Evolutionary conservation across 2,113 vertebrate genomes (phyloP).

Genomic region (Poecile atricapillus): DNA sequence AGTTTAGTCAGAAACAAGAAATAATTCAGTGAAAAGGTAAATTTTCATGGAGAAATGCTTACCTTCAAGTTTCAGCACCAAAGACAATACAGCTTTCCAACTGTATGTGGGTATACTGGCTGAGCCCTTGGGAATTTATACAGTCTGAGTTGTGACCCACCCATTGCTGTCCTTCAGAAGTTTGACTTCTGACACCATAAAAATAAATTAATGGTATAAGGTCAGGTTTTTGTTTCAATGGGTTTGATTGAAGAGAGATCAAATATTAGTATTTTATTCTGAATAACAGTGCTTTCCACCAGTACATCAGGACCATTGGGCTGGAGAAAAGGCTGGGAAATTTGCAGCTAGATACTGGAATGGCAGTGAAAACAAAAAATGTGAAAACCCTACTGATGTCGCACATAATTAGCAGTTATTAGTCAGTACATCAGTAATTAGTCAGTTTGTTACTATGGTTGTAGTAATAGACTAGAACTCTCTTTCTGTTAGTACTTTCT

Average conservation of each 20-base stretch:
- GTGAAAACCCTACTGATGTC: neutral
- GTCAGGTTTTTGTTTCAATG: neutral
- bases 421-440: neutral
- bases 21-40: neutral
- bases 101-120: neutral
- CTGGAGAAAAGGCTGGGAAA: neutral
- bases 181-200: slow-evolving; percentile 8
- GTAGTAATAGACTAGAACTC: neutral
- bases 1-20: neutral
- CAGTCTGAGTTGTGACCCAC: neutral
- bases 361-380: neutral
- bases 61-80: slow-evolving; percentile 24
- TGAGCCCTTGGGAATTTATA: slow-evolving; percentile 26
- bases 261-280: slow-evolving; percentile 10
- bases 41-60: neutral
- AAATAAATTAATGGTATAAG: slow-evolving; percentile 4
- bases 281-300: neutral
- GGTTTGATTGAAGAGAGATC: neutral
- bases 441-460: neutral
- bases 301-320: neutral
- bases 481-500: neutral
- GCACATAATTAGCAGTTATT: neutral
- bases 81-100: slow-evolving; percentile 36
- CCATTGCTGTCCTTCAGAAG: neutral
- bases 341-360: neutral